A percentile compares a stretch with the other conserved stretches of the same genome.
Conservation (phyloP, 2,797 vertebrate species). For the Gymnopithys bicolor region DNA sequence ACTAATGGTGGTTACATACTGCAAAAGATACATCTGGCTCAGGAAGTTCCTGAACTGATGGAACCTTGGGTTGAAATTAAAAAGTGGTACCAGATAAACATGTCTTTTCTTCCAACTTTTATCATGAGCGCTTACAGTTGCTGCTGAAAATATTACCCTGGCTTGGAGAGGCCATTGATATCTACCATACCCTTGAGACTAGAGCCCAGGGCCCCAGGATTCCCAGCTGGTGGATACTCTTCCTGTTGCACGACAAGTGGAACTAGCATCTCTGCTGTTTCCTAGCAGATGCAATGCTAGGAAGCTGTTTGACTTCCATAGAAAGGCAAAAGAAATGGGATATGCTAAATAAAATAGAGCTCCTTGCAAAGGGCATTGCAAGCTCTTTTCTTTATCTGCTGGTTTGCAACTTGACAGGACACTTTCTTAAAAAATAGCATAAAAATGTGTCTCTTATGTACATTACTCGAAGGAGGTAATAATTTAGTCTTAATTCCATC, state of each 20-base stretch:
- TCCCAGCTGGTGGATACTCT: no score
- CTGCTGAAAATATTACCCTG: neutral
- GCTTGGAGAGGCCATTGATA: neutral
- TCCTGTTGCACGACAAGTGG: neutral
- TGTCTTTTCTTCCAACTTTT: neutral
- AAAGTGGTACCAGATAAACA: neutral
- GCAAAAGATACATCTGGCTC: neutral
- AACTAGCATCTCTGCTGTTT: neutral
- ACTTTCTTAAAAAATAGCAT: neutral
- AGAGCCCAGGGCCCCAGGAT: fast-evolving
- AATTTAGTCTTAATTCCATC: neutral
- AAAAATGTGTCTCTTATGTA: neutral
- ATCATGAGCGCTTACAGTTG: neutral
- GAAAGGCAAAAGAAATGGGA: neutral
- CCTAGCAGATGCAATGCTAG: neutral
- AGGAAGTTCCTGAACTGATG: neutral
- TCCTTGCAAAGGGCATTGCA: neutral
- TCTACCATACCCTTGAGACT: no score
- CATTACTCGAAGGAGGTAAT: neutral
- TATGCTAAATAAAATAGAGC: neutral
- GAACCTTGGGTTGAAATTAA: neutral
- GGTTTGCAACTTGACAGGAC: neutral
- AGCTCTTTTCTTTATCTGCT: neutral
- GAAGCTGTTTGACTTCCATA: neutral
- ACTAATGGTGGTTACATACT: neutral